Conservation (phyloP, 2,113 vertebrate genomes). For the Boleophthalmus pectinirostris region DNA sequence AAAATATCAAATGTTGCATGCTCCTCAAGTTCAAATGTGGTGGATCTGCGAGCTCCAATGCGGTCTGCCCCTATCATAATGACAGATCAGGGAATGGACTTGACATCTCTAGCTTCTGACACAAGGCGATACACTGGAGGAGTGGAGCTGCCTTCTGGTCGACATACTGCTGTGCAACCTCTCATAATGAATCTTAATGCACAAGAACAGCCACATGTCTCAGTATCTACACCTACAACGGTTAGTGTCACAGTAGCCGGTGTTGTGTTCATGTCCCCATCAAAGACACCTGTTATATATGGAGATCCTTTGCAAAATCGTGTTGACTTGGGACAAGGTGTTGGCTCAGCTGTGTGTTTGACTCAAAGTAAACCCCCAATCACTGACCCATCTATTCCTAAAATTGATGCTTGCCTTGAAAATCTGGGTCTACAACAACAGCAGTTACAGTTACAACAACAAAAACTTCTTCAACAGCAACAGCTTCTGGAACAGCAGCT, state of each 20-base stretch:
- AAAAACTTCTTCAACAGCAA: slow-evolving; percentile 81
- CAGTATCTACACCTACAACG: slow-evolving; percentile 84
- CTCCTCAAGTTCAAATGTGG: slow-evolving; percentile 79
- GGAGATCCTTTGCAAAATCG: slow-evolving; percentile 95
- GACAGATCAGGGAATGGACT: slow-evolving; percentile 97
- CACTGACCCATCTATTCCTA: slow-evolving; percentile 72
- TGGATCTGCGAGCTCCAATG: slow-evolving; percentile 88
- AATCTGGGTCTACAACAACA: slow-evolving; percentile 82
- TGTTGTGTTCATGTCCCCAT: slow-evolving; percentile 86
- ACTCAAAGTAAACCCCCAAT: slow-evolving; percentile 85
- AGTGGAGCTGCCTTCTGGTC: slow-evolving; percentile 81
- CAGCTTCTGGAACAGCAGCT: slow-evolving; percentile 82
- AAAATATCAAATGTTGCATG: slow-evolving; percentile 89
- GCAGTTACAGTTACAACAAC: slow-evolving; percentile 79
- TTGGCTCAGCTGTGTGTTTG: slow-evolving; percentile 89
- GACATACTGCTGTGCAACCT: slow-evolving; percentile 91
- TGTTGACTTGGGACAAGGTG: slow-evolving; percentile 90
- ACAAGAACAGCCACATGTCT: slow-evolving; percentile 89
- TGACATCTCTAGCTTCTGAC: slow-evolving; percentile 92
- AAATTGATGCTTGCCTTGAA: slow-evolving; percentile 82
- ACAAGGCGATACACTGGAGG: slow-evolving; percentile 89
- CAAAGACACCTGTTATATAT: slow-evolving; percentile 89
- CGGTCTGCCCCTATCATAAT: slow-evolving; percentile 93
- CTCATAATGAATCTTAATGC: slow-evolving; percentile 95
- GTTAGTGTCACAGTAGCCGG: slow-evolving; percentile 88